These are phyloP conservation scores for Mormyrus lacerda DNA, from an alignment of 2,113 vertebrate genomes.

Conservation along the genomic window DNA sequence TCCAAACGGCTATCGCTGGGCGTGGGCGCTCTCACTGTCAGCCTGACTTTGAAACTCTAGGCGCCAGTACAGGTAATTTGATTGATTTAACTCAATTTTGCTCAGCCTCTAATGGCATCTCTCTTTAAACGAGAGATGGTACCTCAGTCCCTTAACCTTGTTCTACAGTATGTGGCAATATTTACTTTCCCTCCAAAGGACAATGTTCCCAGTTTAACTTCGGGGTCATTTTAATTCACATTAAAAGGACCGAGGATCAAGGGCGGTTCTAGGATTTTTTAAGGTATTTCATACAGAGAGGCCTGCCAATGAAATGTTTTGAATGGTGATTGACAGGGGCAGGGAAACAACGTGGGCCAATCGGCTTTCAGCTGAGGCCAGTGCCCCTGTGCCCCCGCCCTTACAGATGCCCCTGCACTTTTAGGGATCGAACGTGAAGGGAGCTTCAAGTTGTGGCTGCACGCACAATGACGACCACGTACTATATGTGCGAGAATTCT, in stretches of 20 bases:
- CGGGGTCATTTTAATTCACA: neutral
- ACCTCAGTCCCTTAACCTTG: neutral
- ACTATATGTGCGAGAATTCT: neutral
- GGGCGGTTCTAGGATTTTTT: neutral
- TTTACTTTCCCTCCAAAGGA: neutral
- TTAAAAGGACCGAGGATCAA: neutral
- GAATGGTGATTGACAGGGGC: neutral
- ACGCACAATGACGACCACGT: neutral
- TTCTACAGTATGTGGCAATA: neutral
- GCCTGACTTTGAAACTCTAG: neutral
- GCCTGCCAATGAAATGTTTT: neutral
- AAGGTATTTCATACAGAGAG: neutral
- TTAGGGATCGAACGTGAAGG: neutral
- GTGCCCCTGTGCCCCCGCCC: neutral
- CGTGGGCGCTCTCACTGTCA: neutral
- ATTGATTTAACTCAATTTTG: slow-evolving; percentile 9
- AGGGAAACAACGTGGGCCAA: neutral
- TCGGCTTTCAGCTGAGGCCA: neutral
- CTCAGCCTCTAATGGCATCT: slow-evolving; percentile 2
- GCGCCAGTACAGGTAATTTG: neutral
- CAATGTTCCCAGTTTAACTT: neutral
- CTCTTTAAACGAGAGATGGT: neutral
- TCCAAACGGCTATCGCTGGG: neutral
- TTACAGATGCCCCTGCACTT: neutral
- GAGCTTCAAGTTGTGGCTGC: neutral